Conservation (phyloP, 2,797 vertebrate species). For the Molossus molossus region DNA sequence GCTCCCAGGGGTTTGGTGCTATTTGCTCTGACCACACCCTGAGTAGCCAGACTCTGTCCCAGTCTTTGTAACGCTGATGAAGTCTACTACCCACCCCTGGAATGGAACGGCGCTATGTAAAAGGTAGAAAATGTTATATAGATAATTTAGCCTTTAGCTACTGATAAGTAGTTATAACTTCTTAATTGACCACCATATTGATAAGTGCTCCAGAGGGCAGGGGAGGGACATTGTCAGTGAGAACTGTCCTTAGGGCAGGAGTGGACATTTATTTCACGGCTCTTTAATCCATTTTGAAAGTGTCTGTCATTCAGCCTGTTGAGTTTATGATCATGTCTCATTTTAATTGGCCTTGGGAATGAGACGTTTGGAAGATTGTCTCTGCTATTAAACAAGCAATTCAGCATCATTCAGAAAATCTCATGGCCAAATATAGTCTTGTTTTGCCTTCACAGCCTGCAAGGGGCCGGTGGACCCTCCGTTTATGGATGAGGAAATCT, state of each 20-base stretch:
- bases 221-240: neutral
- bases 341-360: neutral
- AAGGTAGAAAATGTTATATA: neutral
- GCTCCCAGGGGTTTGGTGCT: neutral
- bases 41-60: neutral
- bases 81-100: neutral
- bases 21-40: neutral
- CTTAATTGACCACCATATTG: neutral
- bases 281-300: neutral
- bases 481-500: neutral
- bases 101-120: neutral
- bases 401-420: neutral
- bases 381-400: neutral
- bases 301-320: neutral
- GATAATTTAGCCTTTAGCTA: neutral
- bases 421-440: neutral
- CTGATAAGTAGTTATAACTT: neutral
- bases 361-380: constrained; percentile 9
- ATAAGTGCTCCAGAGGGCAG: neutral
- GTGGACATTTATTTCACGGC: neutral
- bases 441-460: neutral
- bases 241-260: neutral
- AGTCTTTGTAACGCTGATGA: neutral
- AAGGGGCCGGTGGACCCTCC: accelerated
- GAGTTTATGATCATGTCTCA: neutral